Evolutionary conservation across 37 sponge, comb jelly and placozoan species (phyloP).

Genomic region (Oopsacas minuta): DNA sequence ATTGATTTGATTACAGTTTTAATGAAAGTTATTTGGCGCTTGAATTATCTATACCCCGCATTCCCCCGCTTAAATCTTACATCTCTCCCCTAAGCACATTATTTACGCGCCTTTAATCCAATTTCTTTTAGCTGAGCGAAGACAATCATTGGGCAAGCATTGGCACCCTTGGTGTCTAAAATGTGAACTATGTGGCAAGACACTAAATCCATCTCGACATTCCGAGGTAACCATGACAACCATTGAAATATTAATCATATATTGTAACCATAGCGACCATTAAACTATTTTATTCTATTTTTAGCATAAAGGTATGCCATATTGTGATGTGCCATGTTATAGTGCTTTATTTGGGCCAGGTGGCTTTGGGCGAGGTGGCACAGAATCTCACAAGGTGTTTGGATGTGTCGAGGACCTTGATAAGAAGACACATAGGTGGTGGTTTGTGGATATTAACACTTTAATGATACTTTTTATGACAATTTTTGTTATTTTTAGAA

Average conservation of each 20-base stretch:
- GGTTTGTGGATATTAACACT: too few species aligned
- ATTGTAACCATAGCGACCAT: too few species aligned
- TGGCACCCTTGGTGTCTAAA: constrained; percentile 67
- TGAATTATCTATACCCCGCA: too few species aligned
- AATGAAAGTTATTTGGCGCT: too few species aligned
- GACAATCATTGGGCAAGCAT: constrained; percentile 44
- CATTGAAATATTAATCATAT: too few species aligned
- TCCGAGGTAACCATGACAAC: constrained; percentile 39
- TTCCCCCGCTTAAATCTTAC: too few species aligned
- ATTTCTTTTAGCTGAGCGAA: constrained; percentile 52
- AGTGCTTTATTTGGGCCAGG: constrained; percentile 48
- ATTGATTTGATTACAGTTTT: too few species aligned
- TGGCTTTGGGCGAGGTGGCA: constrained; percentile 34
- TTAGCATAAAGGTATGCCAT: constrained; percentile 52
- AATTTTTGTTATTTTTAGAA: background rate
- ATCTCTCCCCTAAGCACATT: too few species aligned
- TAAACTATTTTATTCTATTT: constrained; percentile 3
- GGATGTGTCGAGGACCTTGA: background rate
- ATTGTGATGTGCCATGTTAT: constrained; percentile 58
- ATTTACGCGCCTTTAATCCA: too few species aligned
- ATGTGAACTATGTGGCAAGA: constrained; percentile 51
- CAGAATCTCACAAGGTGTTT: constrained; percentile 34
- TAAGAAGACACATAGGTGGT: constrained; percentile 6
- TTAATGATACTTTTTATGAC: too few species aligned
- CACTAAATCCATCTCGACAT: constrained; percentile 54